Evolutionary conservation across 2,797 vertebrate species (phyloP).

Genomic region (Hybognathus amarus): DNA sequence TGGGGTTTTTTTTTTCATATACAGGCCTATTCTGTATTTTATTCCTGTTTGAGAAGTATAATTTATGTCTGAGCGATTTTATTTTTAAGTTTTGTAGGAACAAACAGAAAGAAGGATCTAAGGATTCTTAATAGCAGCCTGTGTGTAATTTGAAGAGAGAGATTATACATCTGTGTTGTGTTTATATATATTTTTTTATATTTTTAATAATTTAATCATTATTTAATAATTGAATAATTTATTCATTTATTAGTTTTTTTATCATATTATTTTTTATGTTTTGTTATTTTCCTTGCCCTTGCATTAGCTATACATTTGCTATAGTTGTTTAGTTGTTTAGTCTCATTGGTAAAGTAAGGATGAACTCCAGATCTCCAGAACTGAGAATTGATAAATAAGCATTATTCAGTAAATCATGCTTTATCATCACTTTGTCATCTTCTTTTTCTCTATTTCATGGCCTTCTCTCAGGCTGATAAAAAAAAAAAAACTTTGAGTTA

Average conservation of each 20-base stretch:
- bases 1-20: not conserved
- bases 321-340: not conserved
- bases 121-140: not conserved
- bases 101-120: not conserved
- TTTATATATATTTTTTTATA: too few relatives aligned
- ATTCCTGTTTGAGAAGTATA: not conserved
- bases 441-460: not conserved
- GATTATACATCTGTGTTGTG: not conserved
- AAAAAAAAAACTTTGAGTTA: not conserved
- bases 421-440: not conserved
- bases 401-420: not conserved
- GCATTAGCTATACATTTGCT: not conserved
- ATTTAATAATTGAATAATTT: not conserved
- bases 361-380: not conserved
- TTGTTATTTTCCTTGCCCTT: not conserved
- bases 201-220: not conserved
- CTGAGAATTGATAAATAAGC: not conserved
- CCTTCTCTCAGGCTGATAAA: not conserved
- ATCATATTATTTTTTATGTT: not conserved
- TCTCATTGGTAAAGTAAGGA: not conserved
- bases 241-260: not conserved
- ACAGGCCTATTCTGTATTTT: not conserved
- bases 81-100: not conserved
- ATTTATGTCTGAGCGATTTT: constrained; percentile 8
- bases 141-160: not conserved